Base-by-base conservation (phyloP, 2,113 vertebrate species). In the Dromaius novaehollandiae region DNA sequence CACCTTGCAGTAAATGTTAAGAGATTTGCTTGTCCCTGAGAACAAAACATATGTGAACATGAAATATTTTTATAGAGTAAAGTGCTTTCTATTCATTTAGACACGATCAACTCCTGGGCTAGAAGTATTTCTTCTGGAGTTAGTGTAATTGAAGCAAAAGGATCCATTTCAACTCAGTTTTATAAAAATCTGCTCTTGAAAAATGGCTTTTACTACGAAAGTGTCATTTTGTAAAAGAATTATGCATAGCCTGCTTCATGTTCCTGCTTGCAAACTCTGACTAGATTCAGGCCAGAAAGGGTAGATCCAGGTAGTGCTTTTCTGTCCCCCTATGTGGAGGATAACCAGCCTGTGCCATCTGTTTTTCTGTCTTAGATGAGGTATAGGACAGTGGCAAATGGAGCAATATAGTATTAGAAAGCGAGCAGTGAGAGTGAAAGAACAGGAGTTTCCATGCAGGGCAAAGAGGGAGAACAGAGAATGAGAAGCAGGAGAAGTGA, bases 321-420 rank as follows among this genome's bases (percentile, higher is more conserved):
- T 58, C 19, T 70, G 32, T 36, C 4, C 21, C 21, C 3, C 4
- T 8, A 34, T 65, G 42, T 44, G 55, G 58, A 55, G 68, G 80
- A 26, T 50, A 34, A 9, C 7, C 0, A 17, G 46, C 28, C 36
- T 80, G 66, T 42, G 50, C 21, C 64, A 30, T 64, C 75, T 90
- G 30, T 4, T 73, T 11, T 44, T 38, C 50, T 85, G 30, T 2
- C 2, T 13, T 63, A 75, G 60, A 38, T 34, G 36, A 22, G 36
- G 21, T 3, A 14, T 53, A 42, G 48, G 32, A 25, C 85, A 70
- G 7, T 3, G 18, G 8, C 55, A 65, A 53, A 40, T 9, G 51
- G 18, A 68, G 38, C 9, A 38, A 14, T 2, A 42, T 0, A 0
- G 15, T 2, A 21, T 34, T 18, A 15, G 19, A 25, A 77, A 63